phyloP scores from a whole-genome alignment of 2,113 vertebrate genomes.

The Poeciliopsis prolifica region DNA sequence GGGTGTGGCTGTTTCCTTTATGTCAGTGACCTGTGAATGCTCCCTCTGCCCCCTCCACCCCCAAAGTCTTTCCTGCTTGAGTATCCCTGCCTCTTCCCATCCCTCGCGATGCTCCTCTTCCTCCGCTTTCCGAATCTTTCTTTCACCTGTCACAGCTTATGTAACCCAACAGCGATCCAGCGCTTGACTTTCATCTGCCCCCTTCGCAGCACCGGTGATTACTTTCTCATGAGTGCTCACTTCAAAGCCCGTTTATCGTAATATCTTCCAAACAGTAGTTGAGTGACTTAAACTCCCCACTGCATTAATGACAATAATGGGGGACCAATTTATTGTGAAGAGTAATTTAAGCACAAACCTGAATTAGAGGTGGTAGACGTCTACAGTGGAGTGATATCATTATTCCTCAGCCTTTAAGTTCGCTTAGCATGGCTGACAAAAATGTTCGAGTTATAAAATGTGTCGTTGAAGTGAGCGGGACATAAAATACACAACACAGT shows the following conservation, averaged over 20 bases:
- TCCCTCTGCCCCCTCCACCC: background rate
- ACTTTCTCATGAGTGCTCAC: conserved; percentile 40
- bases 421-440: background rate
- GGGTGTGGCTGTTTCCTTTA: conserved; percentile 26
- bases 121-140: conserved; percentile 15
- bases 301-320: conserved; percentile 9
- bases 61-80: background rate
- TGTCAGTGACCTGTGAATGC: conserved; percentile 19
- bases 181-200: conserved; percentile 41
- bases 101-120: conserved; percentile 33
- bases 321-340: conserved; percentile 14
- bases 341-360: conserved; percentile 20
- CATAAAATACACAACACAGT: background rate
- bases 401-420: background rate
- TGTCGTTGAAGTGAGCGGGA: background rate
- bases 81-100: conserved; percentile 18
- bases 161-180: conserved; percentile 39
- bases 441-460: background rate
- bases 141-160: conserved; percentile 52
- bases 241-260: conserved; percentile 34
- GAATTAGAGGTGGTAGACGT: conserved; percentile 8
- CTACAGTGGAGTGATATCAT: conserved; percentile 8
- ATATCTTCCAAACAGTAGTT: conserved; percentile 18
- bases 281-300: conserved; percentile 12
- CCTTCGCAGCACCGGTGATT: conserved; percentile 36